Evolutionary conservation across 2,113 vertebrate species (phyloP), one percentile per base, ranked within the genome.

Genomic region (Narcine bancroftii): DNA sequence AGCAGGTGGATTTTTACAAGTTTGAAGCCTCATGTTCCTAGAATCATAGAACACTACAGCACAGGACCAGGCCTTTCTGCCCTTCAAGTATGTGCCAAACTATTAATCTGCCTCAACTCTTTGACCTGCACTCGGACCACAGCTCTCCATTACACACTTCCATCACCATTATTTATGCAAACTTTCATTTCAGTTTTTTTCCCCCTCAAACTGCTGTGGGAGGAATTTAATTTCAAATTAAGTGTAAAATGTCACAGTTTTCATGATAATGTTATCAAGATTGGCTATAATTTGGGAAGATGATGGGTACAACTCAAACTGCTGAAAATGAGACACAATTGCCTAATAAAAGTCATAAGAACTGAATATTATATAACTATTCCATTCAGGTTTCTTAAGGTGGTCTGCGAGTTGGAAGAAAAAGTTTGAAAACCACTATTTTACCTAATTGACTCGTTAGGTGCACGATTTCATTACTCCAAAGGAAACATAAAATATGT

Each of bases 261-360:
- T 50, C 3, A 56, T 29, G 15, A 26, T 81, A 81, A 50, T 47
- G 24, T 13, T 56, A n/a, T 85, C 47, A 50, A 85, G 79, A n/a
- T 85, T 15, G n/a, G n/a, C 79, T 11, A 85, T 56, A 85, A 56
- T 85, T 56, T n/a, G 29, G 15, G n/a, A 26, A 85, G 33, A 4
- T 56, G 50, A 85, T 56, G 33, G 47, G 50, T 85, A 85, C 50
- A 85, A 53, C 79, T 85, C 53, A 85, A 50, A 85, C 56, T 56
- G 11, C 29, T 56, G 50, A 85, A 85, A 85, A 85, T 85, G 50
- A 24, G 77, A 50, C 42, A 47, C 26, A 81, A 45, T 24, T 29
- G 29, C 26, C 50, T 9, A 26, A 36, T 77, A 77, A 77, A 45
- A 77, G 79, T 5, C 29, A 1, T n/a, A 50, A 1, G 10, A 85